Percentiles rank a stretch among this genome's conserved stretches.
Conservation (phyloP, 2,797 vertebrate species). For the Lepus townsendii region DNA sequence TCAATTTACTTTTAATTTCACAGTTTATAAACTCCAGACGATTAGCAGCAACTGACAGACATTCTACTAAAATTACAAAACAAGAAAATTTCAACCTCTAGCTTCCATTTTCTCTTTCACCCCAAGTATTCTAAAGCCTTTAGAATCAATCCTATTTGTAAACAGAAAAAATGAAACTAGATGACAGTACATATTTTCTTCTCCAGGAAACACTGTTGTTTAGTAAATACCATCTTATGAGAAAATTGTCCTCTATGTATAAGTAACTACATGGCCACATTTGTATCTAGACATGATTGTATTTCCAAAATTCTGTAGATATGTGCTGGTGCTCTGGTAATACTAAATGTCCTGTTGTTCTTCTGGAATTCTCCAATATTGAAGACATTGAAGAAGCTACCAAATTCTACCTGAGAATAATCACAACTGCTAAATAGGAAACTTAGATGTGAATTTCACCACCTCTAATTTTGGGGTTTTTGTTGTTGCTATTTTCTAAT, state of each 20-base stretch:
- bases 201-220: not conserved
- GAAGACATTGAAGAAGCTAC: not conserved
- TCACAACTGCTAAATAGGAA: not conserved
- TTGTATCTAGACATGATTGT: not conserved
- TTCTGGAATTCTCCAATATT: not conserved
- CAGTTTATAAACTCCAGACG: conserved; percentile 76
- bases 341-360: not conserved
- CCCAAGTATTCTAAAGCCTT: conserved; percentile 12
- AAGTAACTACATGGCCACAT: not conserved
- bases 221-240: conserved; percentile 16
- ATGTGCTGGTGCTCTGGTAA: not conserved
- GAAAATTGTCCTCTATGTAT: not conserved
- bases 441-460: not conserved
- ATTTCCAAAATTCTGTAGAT: not conserved
- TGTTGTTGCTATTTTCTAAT: not conserved
- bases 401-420: not conserved
- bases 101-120: not conserved
- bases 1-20: conserved; percentile 82
- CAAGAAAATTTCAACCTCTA: conserved; percentile 53
- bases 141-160: conserved; percentile 19
- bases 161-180: conserved; percentile 4
- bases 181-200: not conserved
- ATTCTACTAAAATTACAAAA: conserved; percentile 68
- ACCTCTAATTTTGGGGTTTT: not conserved
- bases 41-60: conserved; percentile 54